Conservation (phyloP, 2,113 vertebrate genomes). For the Chrysemys picta region DNA sequence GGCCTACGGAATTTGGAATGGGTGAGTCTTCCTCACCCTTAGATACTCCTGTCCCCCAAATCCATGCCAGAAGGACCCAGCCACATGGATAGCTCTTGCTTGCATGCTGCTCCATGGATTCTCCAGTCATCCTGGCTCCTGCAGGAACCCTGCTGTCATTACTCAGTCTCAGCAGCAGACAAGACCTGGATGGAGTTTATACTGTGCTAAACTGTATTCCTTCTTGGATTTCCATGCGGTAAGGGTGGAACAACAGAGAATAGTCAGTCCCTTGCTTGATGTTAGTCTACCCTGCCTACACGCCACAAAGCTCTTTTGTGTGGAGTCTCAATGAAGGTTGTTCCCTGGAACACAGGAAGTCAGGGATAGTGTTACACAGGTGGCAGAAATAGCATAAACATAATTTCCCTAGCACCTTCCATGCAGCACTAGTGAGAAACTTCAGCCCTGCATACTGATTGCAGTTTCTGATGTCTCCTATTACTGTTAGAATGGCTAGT, state of each 20-base stretch:
- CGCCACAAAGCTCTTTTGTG: neutral
- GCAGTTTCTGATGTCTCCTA: neutral
- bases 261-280: neutral
- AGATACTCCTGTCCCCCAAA: neutral
- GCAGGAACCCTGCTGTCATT: neutral
- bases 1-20: neutral
- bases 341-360: neutral
- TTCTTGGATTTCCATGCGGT: neutral
- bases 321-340: neutral
- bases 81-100: fast-evolving
- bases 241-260: neutral
- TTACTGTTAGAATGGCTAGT: conserved; percentile 1
- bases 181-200: neutral
- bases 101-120: neutral
- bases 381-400: neutral
- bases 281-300: neutral
- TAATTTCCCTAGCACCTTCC: conserved; percentile 14
- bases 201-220: neutral
- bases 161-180: neutral
- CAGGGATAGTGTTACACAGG: neutral
- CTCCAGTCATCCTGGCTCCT: neutral
- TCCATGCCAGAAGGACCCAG: neutral
- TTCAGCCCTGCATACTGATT: neutral
- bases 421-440: neutral
- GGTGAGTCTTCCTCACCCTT: neutral